Base-by-base conservation (phyloP, 2,797 vertebrate species). In the Craterocephalus amniculus region DNA sequence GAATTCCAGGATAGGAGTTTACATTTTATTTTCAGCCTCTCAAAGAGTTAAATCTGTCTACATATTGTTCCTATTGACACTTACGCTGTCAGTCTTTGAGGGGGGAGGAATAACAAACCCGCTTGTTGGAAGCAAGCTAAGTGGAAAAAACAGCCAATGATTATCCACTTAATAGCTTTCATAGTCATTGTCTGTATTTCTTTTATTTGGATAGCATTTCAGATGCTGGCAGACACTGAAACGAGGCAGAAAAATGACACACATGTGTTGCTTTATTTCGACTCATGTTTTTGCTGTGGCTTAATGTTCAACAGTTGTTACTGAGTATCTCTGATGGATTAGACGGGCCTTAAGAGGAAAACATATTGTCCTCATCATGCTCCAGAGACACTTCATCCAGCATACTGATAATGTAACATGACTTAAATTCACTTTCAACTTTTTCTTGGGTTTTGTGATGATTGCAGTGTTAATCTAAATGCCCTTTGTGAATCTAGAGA, bases 161-260 rank as follows among this genome's bases (percentile, higher is more conserved):
- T 82, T 75, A 83, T 89, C 77, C 75, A 84, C 83, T 90, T 86
- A 84, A 88, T 83, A 58, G 58, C 72, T 80, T 86, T 87, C 86
- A 74, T 72, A 76, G 77, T 75, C 71, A 67, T 78, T 62, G 40
- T 88, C 70, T 56, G 83, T 74, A 72, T 82, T 72, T 77, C 40
- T 83, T 80, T 79, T 78, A 63, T 86, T 71, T 70, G 85, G 51
- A 71, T 83, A 78, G 87, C 85, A 89, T 92, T 91, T 91, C 83
- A 87, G 69, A 72, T 24, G 67, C 81, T 91, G 83, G 69, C 87
- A 87, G 76, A 76, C 69, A 65, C 80, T 91, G 77, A 92, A 90
- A 90, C 84, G 78, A 74, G 68, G 71, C 73, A 79, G 70, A 75
- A 34, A 74, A 84, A 80, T 62, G 74, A 79, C 58, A 78, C 70